Base-by-base conservation (phyloP, 1,140 invertebrate genomes). In the Drosophila baimaii region DNA sequence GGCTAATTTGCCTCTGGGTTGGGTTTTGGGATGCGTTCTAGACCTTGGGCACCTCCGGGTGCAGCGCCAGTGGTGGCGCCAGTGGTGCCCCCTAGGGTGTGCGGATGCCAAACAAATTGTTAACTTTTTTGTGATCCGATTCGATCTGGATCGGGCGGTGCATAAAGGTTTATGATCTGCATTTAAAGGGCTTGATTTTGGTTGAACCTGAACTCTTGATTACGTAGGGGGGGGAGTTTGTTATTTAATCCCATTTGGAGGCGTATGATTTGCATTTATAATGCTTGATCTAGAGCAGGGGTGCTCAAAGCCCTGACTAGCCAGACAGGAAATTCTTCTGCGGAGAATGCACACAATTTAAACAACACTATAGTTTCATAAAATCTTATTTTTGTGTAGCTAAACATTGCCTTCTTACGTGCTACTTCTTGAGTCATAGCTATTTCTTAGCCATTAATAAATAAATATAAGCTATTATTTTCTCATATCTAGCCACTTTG, bases 51-150 rank as follows among this genome's bases (percentile, higher is more conserved):
- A 1, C 41, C n/a, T 3, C 41, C 5, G 23, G 19, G 17, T 25
- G 25, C 19, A 19, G 49, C 49, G 66, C 27, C 70, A 49, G 46
- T 80, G 84, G 46, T 80, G 84, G 83, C 84, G 84, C 84, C 83
- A 80, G 52, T 66, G 76, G 68, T 72, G 76, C 79, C 79, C 75
- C 83, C 76, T 69, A 64, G 46, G 43, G 71, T 47, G 79, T 43
- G 37, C 33, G 69, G 68, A 61, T 85, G 65, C 71, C 77, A 85
- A 85, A 85, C 64, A 88, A 85, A 88, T 82, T 73, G 81, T 84
- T 85, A 61, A 44, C 54, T 51, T 62, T 85, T 62, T 85, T 73
- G 61, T 58, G 66, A 79, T 61, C 41, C 64, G 47, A 79, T 76
- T 63, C 47, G 80, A 65, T 52, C 41, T 73, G 73, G 57, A 41